Evolutionary conservation across 2,797 vertebrate genomes (phyloP).

Genomic region (Rhynchotus rufescens): DNA sequence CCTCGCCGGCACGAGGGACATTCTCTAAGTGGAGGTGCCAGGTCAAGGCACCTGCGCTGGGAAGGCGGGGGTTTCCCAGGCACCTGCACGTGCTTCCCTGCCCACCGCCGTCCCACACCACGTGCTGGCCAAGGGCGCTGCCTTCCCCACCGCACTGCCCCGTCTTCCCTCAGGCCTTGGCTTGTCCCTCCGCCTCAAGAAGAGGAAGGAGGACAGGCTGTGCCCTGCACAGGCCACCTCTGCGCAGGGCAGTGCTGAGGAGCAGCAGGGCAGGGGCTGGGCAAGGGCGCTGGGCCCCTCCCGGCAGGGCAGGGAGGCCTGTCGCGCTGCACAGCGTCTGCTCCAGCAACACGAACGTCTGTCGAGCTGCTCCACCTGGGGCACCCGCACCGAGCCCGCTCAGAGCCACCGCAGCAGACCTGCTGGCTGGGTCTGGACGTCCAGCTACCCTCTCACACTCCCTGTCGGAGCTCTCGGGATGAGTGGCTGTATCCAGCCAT

Average conservation of each 20-base stretch:
- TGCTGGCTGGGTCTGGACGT: not conserved
- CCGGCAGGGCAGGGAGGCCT: not conserved
- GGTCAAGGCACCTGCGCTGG: too few species aligned
- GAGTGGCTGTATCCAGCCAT: not conserved
- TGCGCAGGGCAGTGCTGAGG: not conserved
- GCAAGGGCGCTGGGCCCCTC: not conserved
- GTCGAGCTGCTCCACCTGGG: not conserved
- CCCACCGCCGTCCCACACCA: not conserved
- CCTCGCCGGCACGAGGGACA: too few species aligned
- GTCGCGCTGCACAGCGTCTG: not conserved
- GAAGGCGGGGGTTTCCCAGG: not conserved
- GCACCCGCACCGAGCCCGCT: fast-evolving
- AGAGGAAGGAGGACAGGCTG: too few species aligned
- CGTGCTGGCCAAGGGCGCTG: not conserved
- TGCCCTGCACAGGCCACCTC: too few species aligned
- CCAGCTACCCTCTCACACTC: not conserved
- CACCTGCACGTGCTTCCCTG: not conserved
- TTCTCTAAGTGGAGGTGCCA: not conserved
- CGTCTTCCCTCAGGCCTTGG: fast-evolving
- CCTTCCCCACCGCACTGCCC: too few species aligned
- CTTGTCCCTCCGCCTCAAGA: fast-evolving
- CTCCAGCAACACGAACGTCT: fast-evolving
- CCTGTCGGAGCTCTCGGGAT: not conserved
- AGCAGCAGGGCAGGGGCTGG: fast-evolving
- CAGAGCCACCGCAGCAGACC: not conserved